phyloP scores from a whole-genome alignment of 2,888 invertebrate species.

The Lasioglossum leucozonium region DNA sequence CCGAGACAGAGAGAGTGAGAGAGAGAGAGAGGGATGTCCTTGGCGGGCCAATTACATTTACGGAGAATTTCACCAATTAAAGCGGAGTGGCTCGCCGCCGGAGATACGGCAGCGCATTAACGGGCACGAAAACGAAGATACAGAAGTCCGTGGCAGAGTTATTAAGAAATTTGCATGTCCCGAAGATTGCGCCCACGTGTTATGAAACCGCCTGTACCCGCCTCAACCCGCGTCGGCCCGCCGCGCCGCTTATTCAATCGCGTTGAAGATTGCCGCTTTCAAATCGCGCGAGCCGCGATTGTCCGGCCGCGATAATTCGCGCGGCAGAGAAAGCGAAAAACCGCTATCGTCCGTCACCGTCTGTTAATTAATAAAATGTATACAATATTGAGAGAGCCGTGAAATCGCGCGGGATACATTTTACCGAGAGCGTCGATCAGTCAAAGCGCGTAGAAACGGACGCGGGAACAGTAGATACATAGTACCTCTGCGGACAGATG shows the following conservation, averaged over 20 bases:
- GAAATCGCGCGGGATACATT: not conserved
- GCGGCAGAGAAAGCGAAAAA: not conserved
- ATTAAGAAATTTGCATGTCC: conserved; percentile 46
- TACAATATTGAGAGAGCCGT: not conserved
- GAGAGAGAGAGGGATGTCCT: conserved; percentile 31
- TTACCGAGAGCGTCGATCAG: not conserved
- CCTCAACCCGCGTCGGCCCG: not conserved
- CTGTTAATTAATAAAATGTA: not conserved
- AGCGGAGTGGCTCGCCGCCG: conserved; percentile 28
- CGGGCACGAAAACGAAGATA: conserved; percentile 12
- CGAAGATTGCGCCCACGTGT: conserved; percentile 11
- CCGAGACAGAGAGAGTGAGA: not conserved
- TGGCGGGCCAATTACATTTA: conserved; percentile 32
- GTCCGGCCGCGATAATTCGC: not conserved
- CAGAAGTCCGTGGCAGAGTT: conserved; percentile 8
- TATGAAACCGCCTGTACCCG: conserved; percentile 1
- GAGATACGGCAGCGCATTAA: conserved; percentile 17
- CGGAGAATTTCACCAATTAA: conserved; percentile 54
- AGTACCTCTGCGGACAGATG: no score
- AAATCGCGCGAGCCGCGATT: not conserved
- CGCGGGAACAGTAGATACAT: no score
- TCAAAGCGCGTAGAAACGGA: no score
- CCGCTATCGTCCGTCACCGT: not conserved
- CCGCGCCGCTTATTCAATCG: not conserved
- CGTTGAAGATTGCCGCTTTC: not conserved